Evolutionary conservation across 2,888 invertebrate species (phyloP).

Genomic region (Cephonodes hylas): DNA sequence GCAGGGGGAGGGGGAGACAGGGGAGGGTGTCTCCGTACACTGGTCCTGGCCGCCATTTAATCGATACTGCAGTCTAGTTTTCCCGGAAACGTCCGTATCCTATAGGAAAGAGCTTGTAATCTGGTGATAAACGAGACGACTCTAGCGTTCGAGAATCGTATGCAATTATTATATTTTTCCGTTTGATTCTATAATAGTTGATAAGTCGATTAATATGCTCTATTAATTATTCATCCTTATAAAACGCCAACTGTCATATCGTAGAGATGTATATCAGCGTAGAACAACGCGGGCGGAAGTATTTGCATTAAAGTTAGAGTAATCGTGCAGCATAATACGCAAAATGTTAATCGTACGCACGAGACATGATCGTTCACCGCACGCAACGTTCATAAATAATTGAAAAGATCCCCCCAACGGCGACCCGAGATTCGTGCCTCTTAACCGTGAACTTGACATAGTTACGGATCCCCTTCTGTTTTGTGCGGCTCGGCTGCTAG

Average conservation of each 20-base stretch:
- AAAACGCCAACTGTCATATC: too few species aligned
- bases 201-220: too few species aligned
- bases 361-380: not conserved
- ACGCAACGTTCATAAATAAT: slow-evolving; percentile 3
- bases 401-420: not conserved
- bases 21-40: not conserved
- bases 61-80: slow-evolving; percentile 2
- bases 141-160: not conserved
- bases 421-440: not conserved
- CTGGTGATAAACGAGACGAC: not conserved
- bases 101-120: not conserved
- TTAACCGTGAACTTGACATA: slow-evolving; percentile 9
- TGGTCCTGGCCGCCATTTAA: not conserved
- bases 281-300: not conserved
- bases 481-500: not conserved
- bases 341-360: not conserved
- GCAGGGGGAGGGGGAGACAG: not conserved
- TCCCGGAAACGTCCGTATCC: not conserved
- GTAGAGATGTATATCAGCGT: too few species aligned
- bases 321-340: not conserved
- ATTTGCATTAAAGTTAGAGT: not conserved
- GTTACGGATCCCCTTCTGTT: slow-evolving; percentile 7
- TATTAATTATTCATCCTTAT: too few species aligned
- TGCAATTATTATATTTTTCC: not conserved
- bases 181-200: too few species aligned